Conservation (phyloP, 2,113 vertebrate species). For the Pterophyllum scalare region DNA sequence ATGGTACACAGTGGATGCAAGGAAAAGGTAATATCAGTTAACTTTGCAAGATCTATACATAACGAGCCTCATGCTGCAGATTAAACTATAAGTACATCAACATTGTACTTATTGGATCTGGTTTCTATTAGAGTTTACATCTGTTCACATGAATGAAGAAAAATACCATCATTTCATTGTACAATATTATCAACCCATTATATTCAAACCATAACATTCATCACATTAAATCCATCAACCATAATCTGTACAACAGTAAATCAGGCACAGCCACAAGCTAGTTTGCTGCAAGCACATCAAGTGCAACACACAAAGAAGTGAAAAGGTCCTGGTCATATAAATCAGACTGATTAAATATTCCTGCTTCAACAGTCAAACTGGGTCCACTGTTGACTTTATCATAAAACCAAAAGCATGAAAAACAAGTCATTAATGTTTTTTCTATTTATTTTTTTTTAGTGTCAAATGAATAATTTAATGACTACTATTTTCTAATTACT, state of each 20-base stretch:
- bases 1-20: not conserved
- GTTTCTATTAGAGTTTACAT: not conserved
- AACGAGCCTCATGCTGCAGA: not conserved
- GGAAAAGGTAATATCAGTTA: not conserved
- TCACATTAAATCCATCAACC: not conserved
- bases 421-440: not conserved
- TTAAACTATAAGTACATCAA: not conserved
- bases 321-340: slow-evolving; percentile 1
- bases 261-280: not conserved
- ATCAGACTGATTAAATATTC: not conserved
- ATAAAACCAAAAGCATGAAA: slow-evolving; percentile 3
- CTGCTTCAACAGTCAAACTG: not conserved
- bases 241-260: not conserved
- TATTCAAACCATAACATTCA: too few relatives aligned
- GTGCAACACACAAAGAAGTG: not conserved
- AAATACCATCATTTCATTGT: not conserved
- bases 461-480: not conserved
- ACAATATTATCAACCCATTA: not conserved
- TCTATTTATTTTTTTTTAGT: not conserved
- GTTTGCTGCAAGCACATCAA: not conserved
- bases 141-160: not conserved
- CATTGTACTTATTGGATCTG: not conserved
- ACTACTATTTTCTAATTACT: not conserved
- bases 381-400: not conserved
- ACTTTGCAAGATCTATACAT: not conserved